Conservation (phyloP, 2,797 vertebrate genomes). For the Thamnophis elegans region DNA sequence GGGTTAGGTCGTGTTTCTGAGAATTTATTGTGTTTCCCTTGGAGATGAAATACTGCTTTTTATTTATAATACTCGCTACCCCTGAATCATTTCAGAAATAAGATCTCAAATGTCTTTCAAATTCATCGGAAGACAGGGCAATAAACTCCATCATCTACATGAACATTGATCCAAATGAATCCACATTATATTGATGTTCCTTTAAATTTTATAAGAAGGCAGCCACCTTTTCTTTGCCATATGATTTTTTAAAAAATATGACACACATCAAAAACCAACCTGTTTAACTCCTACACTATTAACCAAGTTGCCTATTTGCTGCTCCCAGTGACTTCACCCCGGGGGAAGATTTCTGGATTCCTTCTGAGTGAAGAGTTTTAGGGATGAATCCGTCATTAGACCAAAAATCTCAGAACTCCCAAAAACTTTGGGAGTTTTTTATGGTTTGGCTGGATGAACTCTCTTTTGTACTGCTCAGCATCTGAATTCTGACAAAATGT, state of each 20-base stretch:
- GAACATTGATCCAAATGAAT: neutral
- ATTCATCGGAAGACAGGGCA: neutral
- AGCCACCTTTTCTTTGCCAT: neutral
- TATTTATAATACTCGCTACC: neutral
- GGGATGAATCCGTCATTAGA: neutral
- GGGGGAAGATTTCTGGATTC: neutral
- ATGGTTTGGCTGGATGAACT: neutral
- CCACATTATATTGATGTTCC: too few relatives aligned
- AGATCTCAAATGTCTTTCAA: neutral
- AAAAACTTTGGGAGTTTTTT: neutral
- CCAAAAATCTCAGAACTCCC: neutral
- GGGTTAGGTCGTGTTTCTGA: neutral
- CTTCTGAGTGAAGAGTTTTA: neutral
- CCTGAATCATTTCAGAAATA: neutral
- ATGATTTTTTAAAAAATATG: neutral
- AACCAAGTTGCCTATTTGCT: neutral
- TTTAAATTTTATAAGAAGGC: neutral
- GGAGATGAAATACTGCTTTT: neutral
- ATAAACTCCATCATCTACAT: neutral
- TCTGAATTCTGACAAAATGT: slow-evolving; percentile 22
- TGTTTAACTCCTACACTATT: neutral
- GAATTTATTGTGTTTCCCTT: neutral
- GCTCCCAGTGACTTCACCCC: neutral
- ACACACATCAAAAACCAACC: neutral
- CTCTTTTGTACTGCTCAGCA: neutral